Percentiles rank a stretch among this genome's conserved stretches.
Conservation (phyloP, 2,113 vertebrate genomes). For the Rhabdornis inornatus region DNA sequence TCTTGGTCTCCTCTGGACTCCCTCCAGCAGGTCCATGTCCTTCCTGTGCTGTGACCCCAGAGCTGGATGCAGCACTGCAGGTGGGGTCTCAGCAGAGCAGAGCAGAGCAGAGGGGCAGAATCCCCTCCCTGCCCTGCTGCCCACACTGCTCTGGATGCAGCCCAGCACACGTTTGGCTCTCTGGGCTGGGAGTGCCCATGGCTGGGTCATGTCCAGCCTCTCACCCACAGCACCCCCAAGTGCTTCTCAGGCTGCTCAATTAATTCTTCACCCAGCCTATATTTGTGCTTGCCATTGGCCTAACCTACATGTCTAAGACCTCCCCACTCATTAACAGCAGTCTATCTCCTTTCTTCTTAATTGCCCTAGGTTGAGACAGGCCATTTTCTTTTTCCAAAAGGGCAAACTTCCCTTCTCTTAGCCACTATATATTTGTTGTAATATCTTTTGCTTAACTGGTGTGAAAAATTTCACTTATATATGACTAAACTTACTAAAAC, state of each 20-base stretch:
- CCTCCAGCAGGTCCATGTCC: accelerated
- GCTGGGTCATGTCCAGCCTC: background rate
- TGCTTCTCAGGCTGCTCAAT: background rate
- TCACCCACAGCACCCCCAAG: background rate
- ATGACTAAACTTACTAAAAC: background rate
- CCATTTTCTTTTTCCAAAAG: background rate
- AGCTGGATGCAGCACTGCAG: background rate
- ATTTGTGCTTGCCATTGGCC: background rate
- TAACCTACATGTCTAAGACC: background rate
- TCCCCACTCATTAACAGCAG: background rate
- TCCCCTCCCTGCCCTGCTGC: background rate
- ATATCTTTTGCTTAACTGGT: background rate
- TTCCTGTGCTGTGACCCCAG: background rate
- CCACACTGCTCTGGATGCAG: background rate
- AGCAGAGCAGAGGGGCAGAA: background rate
- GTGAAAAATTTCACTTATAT: background rate
- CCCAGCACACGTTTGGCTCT: background rate
- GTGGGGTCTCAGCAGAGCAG: background rate
- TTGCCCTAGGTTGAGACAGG: background rate
- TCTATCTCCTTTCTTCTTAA: background rate
- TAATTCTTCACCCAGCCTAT: background rate
- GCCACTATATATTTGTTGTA: background rate
- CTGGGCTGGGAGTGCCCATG: background rate
- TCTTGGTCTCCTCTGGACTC: background rate
- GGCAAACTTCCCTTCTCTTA: background rate